Conservation (phyloP, 2,113 vertebrate species). For the Pristiophorus japonicus region DNA sequence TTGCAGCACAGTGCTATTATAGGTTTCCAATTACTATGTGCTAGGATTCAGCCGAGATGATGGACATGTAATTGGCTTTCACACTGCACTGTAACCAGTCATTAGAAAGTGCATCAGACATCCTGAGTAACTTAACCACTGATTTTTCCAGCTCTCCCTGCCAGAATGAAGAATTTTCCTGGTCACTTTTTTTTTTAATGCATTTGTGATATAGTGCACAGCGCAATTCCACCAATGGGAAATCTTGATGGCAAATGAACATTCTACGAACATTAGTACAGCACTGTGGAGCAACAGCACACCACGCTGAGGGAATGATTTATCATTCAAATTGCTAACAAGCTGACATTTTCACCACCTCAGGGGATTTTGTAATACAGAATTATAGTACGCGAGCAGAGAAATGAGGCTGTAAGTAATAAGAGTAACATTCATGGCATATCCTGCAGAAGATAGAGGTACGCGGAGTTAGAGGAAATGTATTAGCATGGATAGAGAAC, state of each 20-base stretch:
- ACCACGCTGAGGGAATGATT: not conserved
- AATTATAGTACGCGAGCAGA: not conserved
- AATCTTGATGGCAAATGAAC: not conserved
- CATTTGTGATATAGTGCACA: not conserved
- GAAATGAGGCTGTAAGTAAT: not conserved
- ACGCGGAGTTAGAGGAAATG: too few species aligned
- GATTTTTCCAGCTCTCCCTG: not conserved
- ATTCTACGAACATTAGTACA: not conserved
- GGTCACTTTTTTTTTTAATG: not conserved
- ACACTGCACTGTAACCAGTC: not conserved
- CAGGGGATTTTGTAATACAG: not conserved
- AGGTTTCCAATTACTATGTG: not conserved
- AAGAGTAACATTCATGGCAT: not conserved
- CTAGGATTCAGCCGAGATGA: not conserved
- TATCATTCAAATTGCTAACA: slow-evolving; percentile 6
- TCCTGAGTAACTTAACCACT: not conserved
- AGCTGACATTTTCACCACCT: slow-evolving; percentile 10
- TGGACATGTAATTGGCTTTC: not conserved
- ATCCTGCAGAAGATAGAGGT: too few species aligned
- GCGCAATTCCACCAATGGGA: not conserved
- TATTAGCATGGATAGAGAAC: too few species aligned
- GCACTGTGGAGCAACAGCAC: not conserved
- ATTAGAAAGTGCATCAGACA: not conserved
- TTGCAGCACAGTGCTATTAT: not conserved
- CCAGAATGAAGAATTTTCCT: not conserved